Evolutionary conservation across 30 jellyfish, hydroid and myxozoan genomes (phyloP).

Genomic region (Pelagia noctiluca): DNA sequence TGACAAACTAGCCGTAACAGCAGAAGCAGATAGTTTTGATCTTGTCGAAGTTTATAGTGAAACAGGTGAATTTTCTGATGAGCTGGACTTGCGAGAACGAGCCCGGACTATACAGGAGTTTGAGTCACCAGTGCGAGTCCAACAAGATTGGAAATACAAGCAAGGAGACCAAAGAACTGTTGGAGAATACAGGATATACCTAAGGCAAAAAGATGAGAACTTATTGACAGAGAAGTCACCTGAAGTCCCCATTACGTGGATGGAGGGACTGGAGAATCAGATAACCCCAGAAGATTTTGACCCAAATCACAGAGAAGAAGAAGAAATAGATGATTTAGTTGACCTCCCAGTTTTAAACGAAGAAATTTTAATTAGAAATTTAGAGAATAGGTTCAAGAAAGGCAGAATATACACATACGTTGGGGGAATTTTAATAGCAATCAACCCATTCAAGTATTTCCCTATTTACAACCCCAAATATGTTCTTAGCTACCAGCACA

Average conservation of each 20-base stretch:
- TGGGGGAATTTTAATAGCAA: slow-evolving; percentile 91
- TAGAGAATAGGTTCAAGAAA: slow-evolving; percentile 70
- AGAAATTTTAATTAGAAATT: slow-evolving; percentile 68
- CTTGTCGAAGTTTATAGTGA: slow-evolving; percentile 83
- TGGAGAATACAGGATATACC: slow-evolving; percentile 70
- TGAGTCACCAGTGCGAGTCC: slow-evolving; percentile 82
- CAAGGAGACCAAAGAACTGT: slow-evolving; percentile 34
- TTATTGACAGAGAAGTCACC: slow-evolving; percentile 36
- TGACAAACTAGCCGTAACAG: slow-evolving; percentile 70
- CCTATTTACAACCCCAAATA: slow-evolving; percentile 96
- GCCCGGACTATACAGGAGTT: slow-evolving; percentile 81
- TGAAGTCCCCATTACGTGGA: slow-evolving; percentile 85
- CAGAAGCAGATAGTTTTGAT: slow-evolving; percentile 75
- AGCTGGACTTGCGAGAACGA: slow-evolving; percentile 70
- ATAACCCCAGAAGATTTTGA: slow-evolving; percentile 82
- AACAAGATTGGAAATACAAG: slow-evolving; percentile 69
- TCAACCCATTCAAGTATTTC: slow-evolving; percentile 91
- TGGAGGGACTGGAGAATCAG: slow-evolving; percentile 74
- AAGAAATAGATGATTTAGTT: slow-evolving; percentile 88
- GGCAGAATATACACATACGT: slow-evolving; percentile 92
- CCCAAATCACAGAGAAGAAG: slow-evolving; percentile 68
- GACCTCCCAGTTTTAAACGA: slow-evolving; percentile 90
- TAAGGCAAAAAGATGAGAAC: slow-evolving; percentile 74
- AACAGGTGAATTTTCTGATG: slow-evolving; percentile 72
- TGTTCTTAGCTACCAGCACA: slow-evolving; percentile 81